Percentiles rank a stretch among this genome's conserved stretches.
phyloP scores from a whole-genome alignment of 1,140 invertebrate genomes.

The Drosophila subpulchrella region DNA sequence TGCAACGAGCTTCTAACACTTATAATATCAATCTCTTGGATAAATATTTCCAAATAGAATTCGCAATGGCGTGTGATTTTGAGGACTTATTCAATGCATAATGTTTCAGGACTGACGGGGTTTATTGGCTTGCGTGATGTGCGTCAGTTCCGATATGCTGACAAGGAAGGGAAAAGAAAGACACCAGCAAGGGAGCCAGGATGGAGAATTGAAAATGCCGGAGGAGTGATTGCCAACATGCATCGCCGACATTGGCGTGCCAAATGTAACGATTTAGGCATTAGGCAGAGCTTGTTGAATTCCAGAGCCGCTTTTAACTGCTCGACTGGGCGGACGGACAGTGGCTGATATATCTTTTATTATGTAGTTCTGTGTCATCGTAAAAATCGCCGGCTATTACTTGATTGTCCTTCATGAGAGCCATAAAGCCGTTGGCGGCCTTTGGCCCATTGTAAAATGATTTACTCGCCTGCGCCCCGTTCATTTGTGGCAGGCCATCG shows the following conservation, averaged over 20 bases:
- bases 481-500: conserved; percentile 56
- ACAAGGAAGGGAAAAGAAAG: background rate
- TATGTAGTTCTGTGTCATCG: conserved; percentile 81
- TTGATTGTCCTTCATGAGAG: conserved; percentile 78
- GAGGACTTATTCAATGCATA: conserved; percentile 30
- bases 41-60: background rate
- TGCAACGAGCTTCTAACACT: background rate
- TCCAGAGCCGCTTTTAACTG: conserved; percentile 4
- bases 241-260: conserved; percentile 66
- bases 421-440: conserved; percentile 71
- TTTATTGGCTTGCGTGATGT: conserved; percentile 51
- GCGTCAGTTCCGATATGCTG: conserved; percentile 45
- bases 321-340: conserved; percentile 21
- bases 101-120: background rate
- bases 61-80: conserved; percentile 22
- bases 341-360: conserved; percentile 76
- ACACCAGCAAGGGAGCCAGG: background rate
- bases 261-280: conserved; percentile 64
- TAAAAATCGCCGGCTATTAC: conserved; percentile 78
- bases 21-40: background rate
- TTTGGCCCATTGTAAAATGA: conserved; percentile 75
- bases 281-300: conserved; percentile 59
- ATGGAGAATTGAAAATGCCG: conserved; percentile 67
- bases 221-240: conserved; percentile 70
- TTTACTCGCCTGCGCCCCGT: conserved; percentile 63